Base-by-base conservation (phyloP, 2,797 vertebrate species). In the Bovichtus variegatus region DNA sequence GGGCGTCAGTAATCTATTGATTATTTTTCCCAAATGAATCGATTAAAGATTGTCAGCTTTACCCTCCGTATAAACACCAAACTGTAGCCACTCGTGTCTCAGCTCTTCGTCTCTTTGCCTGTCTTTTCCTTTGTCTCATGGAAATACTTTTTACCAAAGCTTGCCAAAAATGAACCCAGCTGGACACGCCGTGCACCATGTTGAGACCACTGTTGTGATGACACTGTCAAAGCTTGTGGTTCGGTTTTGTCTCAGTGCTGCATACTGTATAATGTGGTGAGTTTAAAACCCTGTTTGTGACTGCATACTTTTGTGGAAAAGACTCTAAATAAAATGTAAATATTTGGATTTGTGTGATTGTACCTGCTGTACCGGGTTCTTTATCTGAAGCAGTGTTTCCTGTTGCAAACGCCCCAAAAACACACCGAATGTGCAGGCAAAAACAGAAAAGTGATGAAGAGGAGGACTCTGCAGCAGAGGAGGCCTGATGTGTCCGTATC, bases 261-360 rank as follows among this genome's bases (percentile, higher is more conserved):
- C 67, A 65, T 57, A 76, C 81, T 86, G 78, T 79, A 72, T 40
- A 13, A 74, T 51, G 76, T 80, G 53, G 10, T 58, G 38, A 54
- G 25, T 62, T 50, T 55, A 51, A 59, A 50, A 44, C 5, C n/a
- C 19, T 65, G 77, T 75, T 61, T 83, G 73, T 78, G 82, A 84
- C 80, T 81, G 78, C 82, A 58, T 67, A 81, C 70, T 70, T 85
- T 82, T 88, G 65, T 77, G 68, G 40, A 76, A 74, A 80, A 74
- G 31, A 74, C 57, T 83, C 50, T 58, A 65, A 90, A 87, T 90
- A 89, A 91, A 90, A 82, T 92, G 89, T 90, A 83, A 91, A 91
- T 90, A 90, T 89, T 91, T 90, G 79, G 85, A 25, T 64, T 63
- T 21, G 44, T 79, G 38, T 3, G 54, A n/a, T 31, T 49, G 15